These are phyloP conservation scores for Pachyrhynchus sulphureomaculatus DNA, from an alignment of 1,140 invertebrate species.

Conservation along the genomic window DNA sequence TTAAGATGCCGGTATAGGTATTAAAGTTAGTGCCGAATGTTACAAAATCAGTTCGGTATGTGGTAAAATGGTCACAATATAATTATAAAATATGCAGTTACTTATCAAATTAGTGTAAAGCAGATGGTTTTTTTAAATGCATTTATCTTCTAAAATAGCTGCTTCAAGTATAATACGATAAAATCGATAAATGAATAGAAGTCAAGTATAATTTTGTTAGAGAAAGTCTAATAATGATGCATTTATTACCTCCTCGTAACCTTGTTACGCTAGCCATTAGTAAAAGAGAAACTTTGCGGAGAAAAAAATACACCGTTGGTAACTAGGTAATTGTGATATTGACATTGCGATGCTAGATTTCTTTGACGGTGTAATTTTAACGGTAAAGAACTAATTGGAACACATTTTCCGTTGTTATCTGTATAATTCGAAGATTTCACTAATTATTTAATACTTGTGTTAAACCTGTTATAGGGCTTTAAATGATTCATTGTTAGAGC, in stretches of 20 bases:
- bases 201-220: conserved; percentile 32
- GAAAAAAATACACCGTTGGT: conserved; percentile 38
- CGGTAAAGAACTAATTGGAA: conserved; percentile 25
- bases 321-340: conserved; percentile 40
- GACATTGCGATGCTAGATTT: conserved; percentile 39
- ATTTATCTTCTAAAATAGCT: too few relatives aligned
- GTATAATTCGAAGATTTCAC: background rate
- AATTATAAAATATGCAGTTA: too few relatives aligned
- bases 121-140: too few relatives aligned
- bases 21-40: too few relatives aligned
- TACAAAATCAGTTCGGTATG: too few relatives aligned
- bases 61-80: too few relatives aligned
- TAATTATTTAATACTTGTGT: background rate
- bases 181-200: conserved; percentile 19
- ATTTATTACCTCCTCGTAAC: conserved; percentile 47
- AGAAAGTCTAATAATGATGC: conserved; percentile 49
- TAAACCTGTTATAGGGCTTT: too few relatives aligned
- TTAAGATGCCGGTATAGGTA: too few relatives aligned
- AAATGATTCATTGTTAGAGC: too few relatives aligned
- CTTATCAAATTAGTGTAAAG: too few relatives aligned
- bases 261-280: conserved; percentile 48
- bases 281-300: conserved; percentile 46
- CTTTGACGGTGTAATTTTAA: conserved; percentile 31
- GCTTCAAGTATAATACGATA: too few relatives aligned
- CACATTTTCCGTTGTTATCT: background rate